phyloP scores from a whole-genome alignment of 2,113 vertebrate genomes.

The Apaloderma vittatum region DNA sequence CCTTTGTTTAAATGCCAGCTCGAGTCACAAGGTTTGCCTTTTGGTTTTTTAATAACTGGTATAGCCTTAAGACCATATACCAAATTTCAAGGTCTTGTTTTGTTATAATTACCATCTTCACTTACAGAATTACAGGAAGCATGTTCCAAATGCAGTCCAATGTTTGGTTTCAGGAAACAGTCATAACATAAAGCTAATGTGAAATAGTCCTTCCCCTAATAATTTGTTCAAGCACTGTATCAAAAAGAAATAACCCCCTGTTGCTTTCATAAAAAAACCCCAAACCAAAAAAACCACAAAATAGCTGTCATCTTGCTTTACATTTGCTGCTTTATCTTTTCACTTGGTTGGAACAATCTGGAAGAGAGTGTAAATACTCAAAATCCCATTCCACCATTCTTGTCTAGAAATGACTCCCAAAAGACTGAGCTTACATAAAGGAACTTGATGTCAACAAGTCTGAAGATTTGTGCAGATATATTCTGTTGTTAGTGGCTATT shows the following conservation, averaged over 20 bases:
- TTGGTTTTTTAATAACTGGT: not conserved
- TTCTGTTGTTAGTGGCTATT: not conserved
- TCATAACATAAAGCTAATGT: not conserved
- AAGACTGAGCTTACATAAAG: not conserved
- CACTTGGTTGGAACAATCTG: not conserved
- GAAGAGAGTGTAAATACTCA: not conserved
- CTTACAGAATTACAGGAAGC: not conserved
- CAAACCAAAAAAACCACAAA: not conserved
- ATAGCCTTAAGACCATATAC: not conserved
- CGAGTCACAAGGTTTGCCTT: not conserved
- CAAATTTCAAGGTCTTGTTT: not conserved
- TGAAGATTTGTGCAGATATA: not conserved
- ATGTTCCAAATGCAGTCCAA: not conserved
- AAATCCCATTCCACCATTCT: not conserved
- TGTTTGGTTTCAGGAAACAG: not conserved
- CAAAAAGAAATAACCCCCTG: not conserved
- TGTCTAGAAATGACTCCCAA: not conserved
- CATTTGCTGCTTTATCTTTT: not conserved
- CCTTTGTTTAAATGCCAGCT: not conserved
- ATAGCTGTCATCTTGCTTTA: not conserved
- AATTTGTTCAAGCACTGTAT: not conserved
- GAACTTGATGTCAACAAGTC: rapidly evolving
- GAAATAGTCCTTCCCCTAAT: not conserved
- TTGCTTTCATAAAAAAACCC: not conserved
- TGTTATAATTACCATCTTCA: not conserved